phyloP scores from a whole-genome alignment of 2,113 vertebrate species.

The Bos taurus region DNA sequence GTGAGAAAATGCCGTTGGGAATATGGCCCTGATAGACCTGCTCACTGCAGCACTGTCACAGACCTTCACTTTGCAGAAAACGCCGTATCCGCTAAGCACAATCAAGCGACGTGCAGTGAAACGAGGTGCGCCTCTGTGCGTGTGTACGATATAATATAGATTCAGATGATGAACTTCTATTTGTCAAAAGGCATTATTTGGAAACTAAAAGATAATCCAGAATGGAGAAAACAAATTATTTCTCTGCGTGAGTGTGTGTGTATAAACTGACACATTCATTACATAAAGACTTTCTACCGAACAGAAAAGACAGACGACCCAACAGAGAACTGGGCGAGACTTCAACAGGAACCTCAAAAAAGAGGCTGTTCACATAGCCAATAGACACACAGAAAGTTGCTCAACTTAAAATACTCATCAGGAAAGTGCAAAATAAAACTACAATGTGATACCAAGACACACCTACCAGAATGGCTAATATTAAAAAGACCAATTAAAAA shows the following conservation, averaged over 20 bases:
- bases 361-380: not conserved
- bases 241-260: not conserved
- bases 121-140: not conserved
- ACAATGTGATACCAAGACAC: not conserved
- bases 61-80: not conserved
- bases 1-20: not conserved
- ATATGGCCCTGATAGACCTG: not conserved
- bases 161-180: not conserved
- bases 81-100: not conserved
- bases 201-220: not conserved
- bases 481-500: not conserved
- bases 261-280: not conserved
- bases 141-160: not conserved
- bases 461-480: not conserved
- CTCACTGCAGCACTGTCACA: not conserved
- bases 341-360: not conserved
- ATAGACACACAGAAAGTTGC: not conserved
- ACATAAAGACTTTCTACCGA: not conserved
- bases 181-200: not conserved
- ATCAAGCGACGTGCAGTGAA: fast-evolving
- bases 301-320: not conserved
- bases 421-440: not conserved
- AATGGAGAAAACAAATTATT: not conserved
- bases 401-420: not conserved
- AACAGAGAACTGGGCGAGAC: not conserved